These are phyloP conservation scores for Atopsyche davidsoni DNA, from an alignment of 1,140 invertebrate genomes.

Conservation along the genomic window DNA sequence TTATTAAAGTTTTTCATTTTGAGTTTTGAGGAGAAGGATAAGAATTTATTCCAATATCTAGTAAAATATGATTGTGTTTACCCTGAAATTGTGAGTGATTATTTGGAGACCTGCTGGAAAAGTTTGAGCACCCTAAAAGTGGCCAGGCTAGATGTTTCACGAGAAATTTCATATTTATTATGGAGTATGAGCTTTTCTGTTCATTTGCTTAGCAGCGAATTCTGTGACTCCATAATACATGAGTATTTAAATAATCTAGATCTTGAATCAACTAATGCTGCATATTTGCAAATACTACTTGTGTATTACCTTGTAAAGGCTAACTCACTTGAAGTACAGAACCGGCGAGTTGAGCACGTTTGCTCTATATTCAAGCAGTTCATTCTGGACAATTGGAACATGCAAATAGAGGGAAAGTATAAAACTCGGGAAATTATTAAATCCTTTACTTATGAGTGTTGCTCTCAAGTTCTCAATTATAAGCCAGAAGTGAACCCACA, in stretches of 20 bases:
- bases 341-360: constrained; percentile 6
- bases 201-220: constrained; percentile 13
- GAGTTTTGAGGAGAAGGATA: constrained; percentile 18
- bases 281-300: constrained; percentile 13
- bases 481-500: constrained; percentile 7
- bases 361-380: constrained; percentile 15
- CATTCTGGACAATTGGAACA: constrained; percentile 17
- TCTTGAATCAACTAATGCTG: neutral
- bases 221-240: constrained; percentile 15
- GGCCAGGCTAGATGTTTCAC: constrained; percentile 9
- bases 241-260: constrained; percentile 18
- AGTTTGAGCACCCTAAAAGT: constrained; percentile 11
- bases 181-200: neutral
- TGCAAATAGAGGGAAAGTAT: neutral
- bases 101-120: constrained; percentile 12
- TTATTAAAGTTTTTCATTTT: constrained; percentile 12
- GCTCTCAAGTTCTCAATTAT: constrained; percentile 4
- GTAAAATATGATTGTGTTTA: neutral
- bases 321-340: constrained; percentile 12
- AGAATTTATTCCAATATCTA: constrained; percentile 13
- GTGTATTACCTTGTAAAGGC: constrained; percentile 15
- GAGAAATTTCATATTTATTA: constrained; percentile 4
- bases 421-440: constrained; percentile 3
- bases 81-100: constrained; percentile 3
- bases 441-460: constrained; percentile 10